These are phyloP conservation scores for Drosophila gaucha DNA, from an alignment of 2,888 invertebrate genomes.

Conservation along the genomic window DNA sequence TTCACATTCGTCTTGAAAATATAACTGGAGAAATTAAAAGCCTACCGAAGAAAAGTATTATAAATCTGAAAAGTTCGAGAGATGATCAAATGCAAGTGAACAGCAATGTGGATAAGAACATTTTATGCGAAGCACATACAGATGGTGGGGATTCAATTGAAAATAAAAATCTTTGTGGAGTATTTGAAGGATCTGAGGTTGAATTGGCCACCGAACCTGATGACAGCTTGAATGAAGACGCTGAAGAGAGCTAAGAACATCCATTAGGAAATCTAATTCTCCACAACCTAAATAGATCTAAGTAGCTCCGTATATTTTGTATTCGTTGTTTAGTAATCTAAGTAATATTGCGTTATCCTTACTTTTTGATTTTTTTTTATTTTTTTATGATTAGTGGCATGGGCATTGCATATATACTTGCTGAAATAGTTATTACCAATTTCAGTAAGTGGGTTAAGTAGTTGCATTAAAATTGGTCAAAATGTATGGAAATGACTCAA, in stretches of 20 bases:
- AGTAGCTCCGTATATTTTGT: background rate
- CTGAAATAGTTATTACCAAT: too few species aligned
- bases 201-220: background rate
- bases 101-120: too few species aligned
- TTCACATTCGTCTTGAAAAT: background rate
- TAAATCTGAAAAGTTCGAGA: background rate
- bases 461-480: too few species aligned
- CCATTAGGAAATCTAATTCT: too few species aligned
- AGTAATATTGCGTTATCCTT: background rate
- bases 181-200: background rate
- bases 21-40: background rate
- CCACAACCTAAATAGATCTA: too few species aligned
- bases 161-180: background rate
- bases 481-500: too few species aligned
- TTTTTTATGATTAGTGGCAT: too few species aligned
- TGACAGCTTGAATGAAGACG: background rate
- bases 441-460: too few species aligned
- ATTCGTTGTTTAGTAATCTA: constrained; percentile 1
- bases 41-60: background rate
- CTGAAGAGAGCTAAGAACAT: background rate
- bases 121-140: background rate
- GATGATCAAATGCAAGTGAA: background rate
- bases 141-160: background rate
- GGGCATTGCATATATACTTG: too few species aligned
- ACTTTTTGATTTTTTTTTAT: too few species aligned